A percentile compares a stretch with the other conserved stretches of the same genome.
Evolutionary conservation across 2,113 vertebrate genomes (phyloP).

Genomic region (Hoplias malabaricus): DNA sequence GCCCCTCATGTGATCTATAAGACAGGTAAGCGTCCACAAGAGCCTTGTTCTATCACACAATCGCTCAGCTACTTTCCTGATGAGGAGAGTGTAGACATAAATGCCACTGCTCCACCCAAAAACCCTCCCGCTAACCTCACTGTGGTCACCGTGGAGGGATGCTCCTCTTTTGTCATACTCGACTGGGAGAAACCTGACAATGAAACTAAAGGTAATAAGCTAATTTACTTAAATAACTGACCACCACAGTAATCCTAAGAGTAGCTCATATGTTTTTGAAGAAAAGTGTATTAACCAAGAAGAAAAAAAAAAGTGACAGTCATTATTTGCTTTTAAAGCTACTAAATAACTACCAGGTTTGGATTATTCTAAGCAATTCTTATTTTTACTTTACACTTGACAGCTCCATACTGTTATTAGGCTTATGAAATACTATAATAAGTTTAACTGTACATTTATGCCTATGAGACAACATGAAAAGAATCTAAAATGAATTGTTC

Average conservation of each 20-base stretch:
- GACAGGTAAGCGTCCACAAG: conserved; percentile 82
- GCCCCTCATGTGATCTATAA: conserved; percentile 91
- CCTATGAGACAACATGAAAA: not conserved
- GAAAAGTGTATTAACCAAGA: too few species aligned
- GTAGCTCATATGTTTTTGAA: too few species aligned
- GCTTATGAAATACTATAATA: not conserved
- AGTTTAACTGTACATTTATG: not conserved
- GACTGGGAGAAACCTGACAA: conserved; percentile 91
- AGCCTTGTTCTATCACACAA: conserved; percentile 93
- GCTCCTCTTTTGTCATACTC: conserved; percentile 90
- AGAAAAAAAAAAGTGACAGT: too few species aligned
- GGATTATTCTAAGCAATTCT: not conserved
- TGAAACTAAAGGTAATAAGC: conserved; percentile 84
- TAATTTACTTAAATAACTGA: not conserved
- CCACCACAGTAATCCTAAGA: not conserved
- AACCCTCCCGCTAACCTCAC: conserved; percentile 90
- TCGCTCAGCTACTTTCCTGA: conserved; percentile 84
- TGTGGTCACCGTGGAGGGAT: conserved; percentile 94
- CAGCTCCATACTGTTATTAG: not conserved
- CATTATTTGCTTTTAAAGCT: too few species aligned
- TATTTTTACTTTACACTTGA: not conserved
- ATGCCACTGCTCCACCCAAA: conserved; percentile 80
- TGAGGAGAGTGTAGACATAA: conserved; percentile 75
- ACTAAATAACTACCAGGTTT: too few species aligned
- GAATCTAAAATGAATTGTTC: not conserved